These are phyloP conservation scores for Scolopax rusticola DNA, from an alignment of 2,797 vertebrate species.

Conservation along the genomic window DNA sequence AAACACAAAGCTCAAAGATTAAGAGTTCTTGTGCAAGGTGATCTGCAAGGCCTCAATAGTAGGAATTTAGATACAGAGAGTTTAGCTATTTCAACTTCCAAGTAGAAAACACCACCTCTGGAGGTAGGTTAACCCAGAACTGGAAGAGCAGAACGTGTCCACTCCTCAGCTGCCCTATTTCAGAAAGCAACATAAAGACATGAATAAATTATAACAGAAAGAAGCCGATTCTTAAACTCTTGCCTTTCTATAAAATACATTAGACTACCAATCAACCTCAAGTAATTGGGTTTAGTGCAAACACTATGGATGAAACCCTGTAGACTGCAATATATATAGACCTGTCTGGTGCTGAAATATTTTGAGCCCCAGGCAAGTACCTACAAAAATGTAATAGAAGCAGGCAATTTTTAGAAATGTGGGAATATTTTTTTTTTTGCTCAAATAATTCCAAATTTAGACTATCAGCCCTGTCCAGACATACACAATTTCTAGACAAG, in stretches of 20 bases:
- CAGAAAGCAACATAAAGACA: not conserved
- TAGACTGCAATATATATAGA: not conserved
- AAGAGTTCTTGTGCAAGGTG: not conserved
- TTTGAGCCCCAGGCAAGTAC: not conserved
- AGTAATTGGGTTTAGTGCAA: not conserved
- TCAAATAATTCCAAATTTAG: not conserved
- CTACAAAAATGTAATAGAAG: not conserved
- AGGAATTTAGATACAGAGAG: not conserved
- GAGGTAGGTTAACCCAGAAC: not conserved
- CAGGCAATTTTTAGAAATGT: not conserved
- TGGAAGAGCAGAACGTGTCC: not conserved
- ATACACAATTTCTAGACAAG: not conserved
- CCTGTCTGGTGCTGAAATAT: not conserved
- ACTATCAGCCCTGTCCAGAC: not conserved
- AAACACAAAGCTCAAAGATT: not conserved
- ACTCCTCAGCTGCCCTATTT: not conserved
- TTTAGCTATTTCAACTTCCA: not conserved
- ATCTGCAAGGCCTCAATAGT: not conserved
- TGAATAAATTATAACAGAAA: not conserved
- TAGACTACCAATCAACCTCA: not conserved
- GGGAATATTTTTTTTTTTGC: not conserved
- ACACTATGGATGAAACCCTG: not conserved
- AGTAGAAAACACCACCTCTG: not conserved
- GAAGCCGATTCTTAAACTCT: not conserved
- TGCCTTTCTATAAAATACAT: not conserved